Evolutionary conservation across 1,140 invertebrate genomes (phyloP).

Genomic region (Plodia interpunctella): DNA sequence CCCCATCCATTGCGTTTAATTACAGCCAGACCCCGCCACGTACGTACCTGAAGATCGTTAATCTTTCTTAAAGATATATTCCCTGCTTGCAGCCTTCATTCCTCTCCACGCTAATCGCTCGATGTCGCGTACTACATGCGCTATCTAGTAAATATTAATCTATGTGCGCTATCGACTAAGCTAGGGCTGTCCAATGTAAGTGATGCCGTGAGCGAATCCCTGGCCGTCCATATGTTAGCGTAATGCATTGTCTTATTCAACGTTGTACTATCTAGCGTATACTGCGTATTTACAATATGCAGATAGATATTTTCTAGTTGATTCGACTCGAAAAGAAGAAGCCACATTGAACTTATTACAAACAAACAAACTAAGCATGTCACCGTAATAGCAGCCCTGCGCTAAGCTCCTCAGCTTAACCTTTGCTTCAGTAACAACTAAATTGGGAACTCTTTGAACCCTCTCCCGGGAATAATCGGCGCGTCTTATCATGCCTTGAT

Average conservation of each 20-base stretch:
- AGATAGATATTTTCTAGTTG: no score
- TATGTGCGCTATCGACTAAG: conserved; percentile 12
- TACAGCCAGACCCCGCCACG: conserved; percentile 62
- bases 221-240: no score
- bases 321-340: no score
- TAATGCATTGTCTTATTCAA: no score
- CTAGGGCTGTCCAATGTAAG: conserved; percentile 9
- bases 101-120: conserved; percentile 54
- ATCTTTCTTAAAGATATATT: conserved; percentile 75
- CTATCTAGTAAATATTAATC: no score
- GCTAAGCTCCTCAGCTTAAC: conserved; percentile 30
- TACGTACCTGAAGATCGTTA: conserved; percentile 68
- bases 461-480: conserved; percentile 41
- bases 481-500: conserved; percentile 51
- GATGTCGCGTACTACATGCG: conserved; percentile 32
- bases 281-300: no score
- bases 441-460: conserved; percentile 64
- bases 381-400: conserved; percentile 11
- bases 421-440: conserved; percentile 36
- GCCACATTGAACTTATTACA: no score
- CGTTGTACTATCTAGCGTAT: no score
- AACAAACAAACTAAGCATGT: background rate
- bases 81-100: conserved; percentile 42
- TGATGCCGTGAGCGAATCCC: background rate
- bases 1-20: conserved; percentile 71